Conservation (phyloP, 1,140 invertebrate genomes). For the Augochlora pura region DNA sequence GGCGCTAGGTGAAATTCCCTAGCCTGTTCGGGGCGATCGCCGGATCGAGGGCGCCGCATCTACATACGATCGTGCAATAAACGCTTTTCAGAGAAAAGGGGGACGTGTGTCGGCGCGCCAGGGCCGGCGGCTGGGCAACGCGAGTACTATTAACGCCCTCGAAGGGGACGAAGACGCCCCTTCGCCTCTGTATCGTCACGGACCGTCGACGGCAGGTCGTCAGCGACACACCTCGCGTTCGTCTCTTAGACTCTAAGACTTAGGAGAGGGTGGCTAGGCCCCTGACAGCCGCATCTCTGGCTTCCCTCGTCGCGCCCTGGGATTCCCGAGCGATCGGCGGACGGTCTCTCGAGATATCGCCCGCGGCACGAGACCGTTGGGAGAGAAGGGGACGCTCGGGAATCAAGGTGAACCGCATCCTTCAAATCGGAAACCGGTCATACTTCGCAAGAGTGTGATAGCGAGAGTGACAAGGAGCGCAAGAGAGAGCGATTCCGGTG, state of each 20-base stretch:
- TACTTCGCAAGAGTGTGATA: not conserved
- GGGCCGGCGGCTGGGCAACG: too few species aligned
- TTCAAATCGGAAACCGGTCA: conserved; percentile 44
- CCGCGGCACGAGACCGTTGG: not conserved
- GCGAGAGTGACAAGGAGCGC: not conserved
- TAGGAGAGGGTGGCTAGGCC: not conserved
- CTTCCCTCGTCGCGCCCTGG: not conserved
- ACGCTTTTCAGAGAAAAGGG: too few species aligned
- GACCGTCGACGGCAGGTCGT: conserved; percentile 71
- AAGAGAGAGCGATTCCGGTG: not conserved
- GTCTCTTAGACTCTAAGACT: not conserved
- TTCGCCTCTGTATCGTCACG: conserved; percentile 1
- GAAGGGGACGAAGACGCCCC: too few species aligned
- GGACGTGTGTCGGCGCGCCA: too few species aligned
- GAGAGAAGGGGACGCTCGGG: not conserved
- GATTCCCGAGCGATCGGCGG: not conserved
- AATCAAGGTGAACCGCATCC: conserved; percentile 44
- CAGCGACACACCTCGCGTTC: not conserved
- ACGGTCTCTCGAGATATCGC: not conserved
- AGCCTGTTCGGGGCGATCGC: too few species aligned
- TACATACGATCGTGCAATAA: too few species aligned
- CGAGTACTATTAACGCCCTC: too few species aligned
- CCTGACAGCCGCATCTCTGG: not conserved
- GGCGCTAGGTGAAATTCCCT: not conserved
- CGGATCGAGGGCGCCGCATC: too few species aligned